These are phyloP conservation scores for Urocyon cinereoargenteus DNA, from an alignment of 2,797 vertebrate genomes.

Conservation along the genomic window DNA sequence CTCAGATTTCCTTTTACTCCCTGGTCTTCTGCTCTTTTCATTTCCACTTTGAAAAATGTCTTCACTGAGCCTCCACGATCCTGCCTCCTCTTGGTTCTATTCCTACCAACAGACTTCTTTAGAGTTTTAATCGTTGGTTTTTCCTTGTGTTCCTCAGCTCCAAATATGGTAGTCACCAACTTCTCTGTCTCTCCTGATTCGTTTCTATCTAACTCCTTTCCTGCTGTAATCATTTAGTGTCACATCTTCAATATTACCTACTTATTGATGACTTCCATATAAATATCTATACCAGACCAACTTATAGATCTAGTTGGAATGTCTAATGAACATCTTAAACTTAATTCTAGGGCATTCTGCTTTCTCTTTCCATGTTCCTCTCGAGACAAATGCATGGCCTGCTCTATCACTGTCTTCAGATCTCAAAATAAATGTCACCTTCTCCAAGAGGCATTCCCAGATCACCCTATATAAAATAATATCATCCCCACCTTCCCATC, in stretches of 20 bases:
- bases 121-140: not conserved
- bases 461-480: not conserved
- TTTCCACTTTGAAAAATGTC: not conserved
- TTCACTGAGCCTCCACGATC: not conserved
- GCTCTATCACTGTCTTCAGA: not conserved
- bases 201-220: not conserved
- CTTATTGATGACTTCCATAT: not conserved
- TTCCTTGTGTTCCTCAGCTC: not conserved
- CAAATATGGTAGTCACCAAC: not conserved
- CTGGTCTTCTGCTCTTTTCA: not conserved
- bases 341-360: not conserved
- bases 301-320: not conserved
- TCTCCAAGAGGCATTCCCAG: not conserved
- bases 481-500: not conserved
- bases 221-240: not conserved
- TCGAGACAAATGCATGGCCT: not conserved
- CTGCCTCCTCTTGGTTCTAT: not conserved
- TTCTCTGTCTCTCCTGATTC: not conserved
- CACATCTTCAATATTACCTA: not conserved
- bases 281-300: not conserved
- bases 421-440: not conserved
- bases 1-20: not conserved
- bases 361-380: not conserved
- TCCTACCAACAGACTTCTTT: not conserved
- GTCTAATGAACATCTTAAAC: not conserved